phyloP scores from a whole-genome alignment of 2,888 invertebrate genomes.

The Napeogenes sylphis region DNA sequence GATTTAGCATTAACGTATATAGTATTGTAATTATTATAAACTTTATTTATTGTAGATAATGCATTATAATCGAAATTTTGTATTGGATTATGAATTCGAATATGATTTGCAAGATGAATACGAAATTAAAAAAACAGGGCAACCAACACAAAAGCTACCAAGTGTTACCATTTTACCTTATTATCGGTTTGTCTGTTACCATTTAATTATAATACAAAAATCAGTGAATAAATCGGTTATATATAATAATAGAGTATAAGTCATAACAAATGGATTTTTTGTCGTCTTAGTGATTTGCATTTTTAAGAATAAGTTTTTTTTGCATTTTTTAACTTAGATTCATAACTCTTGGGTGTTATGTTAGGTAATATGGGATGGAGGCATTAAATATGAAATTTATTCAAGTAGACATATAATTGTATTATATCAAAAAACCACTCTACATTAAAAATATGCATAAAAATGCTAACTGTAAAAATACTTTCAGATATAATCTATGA shows the following conservation, averaged over 20 bases:
- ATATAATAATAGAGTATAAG: conserved; percentile 7
- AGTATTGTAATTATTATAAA: background rate
- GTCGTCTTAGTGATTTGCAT: conserved; percentile 16
- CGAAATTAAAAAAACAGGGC: conserved; percentile 3
- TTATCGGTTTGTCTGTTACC: conserved; percentile 28
- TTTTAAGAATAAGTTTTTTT: conserved; percentile 23
- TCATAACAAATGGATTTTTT: background rate
- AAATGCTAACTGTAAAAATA: background rate
- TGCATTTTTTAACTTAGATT: conserved; percentile 11
- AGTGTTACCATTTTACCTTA: conserved; percentile 35
- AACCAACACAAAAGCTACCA: conserved; percentile 26
- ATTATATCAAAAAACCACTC: too few relatives aligned
- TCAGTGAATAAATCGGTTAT: conserved; percentile 4
- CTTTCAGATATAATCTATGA: background rate
- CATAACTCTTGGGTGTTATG: background rate
- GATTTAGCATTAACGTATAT: conserved; percentile 34
- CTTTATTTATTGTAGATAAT: conserved; percentile 14
- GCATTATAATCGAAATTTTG: conserved; percentile 10
- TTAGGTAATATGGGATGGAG: too few relatives aligned
- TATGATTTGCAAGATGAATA: conserved; percentile 2
- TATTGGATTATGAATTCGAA: conserved; percentile 6
- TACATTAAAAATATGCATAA: too few relatives aligned
- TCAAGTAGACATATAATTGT: too few relatives aligned
- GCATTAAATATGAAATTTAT: too few relatives aligned
- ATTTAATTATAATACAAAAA: conserved; percentile 16